Evolutionary conservation across 2,888 invertebrate species (phyloP).

Genomic region (Ichneumoninae sp.): DNA sequence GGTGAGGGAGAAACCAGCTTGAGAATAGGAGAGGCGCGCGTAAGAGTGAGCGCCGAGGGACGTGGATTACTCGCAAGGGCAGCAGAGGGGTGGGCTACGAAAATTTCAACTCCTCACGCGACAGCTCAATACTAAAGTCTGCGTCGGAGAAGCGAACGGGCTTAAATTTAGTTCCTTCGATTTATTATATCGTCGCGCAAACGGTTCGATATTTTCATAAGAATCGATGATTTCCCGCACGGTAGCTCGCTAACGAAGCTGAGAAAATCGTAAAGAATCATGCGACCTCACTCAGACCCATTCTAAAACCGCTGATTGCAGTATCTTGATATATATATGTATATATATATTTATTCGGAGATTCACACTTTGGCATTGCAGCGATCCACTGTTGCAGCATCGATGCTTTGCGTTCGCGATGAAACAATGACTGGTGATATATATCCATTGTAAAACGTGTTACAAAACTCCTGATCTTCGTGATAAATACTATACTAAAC

Average conservation of each 20-base stretch:
- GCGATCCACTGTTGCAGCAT: conserved; percentile 74
- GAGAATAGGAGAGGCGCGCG: conserved; percentile 73
- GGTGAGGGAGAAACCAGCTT: conserved; percentile 79
- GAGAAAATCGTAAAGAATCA: not conserved
- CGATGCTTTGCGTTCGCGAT: conserved; percentile 62
- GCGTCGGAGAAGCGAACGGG: conserved; percentile 33
- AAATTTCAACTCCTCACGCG: conserved; percentile 72
- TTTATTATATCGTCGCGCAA: conserved; percentile 24
- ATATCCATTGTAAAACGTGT: conserved; percentile 47
- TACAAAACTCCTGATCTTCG: conserved; percentile 69
- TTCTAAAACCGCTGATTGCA: conserved; percentile 5
- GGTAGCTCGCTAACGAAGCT: not conserved
- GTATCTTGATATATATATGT: not conserved
- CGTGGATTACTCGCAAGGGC: conserved; percentile 73
- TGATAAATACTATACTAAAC: conserved; percentile 56
- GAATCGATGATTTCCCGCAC: conserved; percentile 6
- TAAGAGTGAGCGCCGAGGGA: conserved; percentile 72
- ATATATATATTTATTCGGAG: not conserved
- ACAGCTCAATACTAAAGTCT: conserved; percentile 61
- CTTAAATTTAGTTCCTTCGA: conserved; percentile 18
- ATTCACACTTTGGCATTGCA: conserved; percentile 47
- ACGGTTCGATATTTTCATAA: conserved; percentile 21
- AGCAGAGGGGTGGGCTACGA: conserved; percentile 57
- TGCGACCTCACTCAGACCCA: not conserved
- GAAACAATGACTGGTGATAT: conserved; percentile 63